phyloP scores from a whole-genome alignment of 2,888 invertebrate genomes.

The Philonicus albiceps region DNA sequence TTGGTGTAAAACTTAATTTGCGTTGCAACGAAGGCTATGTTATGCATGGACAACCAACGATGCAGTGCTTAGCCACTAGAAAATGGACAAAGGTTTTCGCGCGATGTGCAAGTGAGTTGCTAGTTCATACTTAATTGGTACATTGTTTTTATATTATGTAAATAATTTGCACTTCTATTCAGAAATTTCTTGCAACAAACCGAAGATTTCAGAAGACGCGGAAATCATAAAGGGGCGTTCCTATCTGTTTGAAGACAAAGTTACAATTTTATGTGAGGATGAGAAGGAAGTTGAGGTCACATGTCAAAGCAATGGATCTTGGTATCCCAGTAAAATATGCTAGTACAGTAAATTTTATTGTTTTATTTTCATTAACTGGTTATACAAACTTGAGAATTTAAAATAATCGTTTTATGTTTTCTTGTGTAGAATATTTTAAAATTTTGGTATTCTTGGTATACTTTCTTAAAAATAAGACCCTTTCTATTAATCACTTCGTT shows the following conservation, averaged over 20 bases:
- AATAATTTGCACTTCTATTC: conserved; percentile 40
- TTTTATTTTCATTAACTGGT: background rate
- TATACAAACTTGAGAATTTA: too few species aligned
- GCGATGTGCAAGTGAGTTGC: conserved; percentile 64
- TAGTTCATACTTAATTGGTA: background rate
- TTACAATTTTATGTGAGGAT: conserved; percentile 56
- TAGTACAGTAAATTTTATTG: background rate
- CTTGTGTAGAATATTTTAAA: too few species aligned
- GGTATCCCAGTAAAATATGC: conserved; percentile 48
- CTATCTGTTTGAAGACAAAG: conserved; percentile 64
- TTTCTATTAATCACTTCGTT: too few species aligned
- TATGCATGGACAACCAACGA: conserved; percentile 62
- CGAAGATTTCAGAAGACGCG: conserved; percentile 60
- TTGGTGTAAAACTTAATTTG: conserved; percentile 63
- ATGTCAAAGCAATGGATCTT: conserved; percentile 59
- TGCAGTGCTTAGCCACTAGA: conserved; percentile 64
- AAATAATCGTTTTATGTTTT: too few species aligned
- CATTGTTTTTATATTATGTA: background rate
- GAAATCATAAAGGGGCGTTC: conserved; percentile 63
- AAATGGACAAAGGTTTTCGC: conserved; percentile 66
- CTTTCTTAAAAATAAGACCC: too few species aligned
- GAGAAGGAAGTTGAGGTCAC: conserved; percentile 46
- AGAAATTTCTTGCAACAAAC: conserved; percentile 67
- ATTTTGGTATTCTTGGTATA: too few species aligned
- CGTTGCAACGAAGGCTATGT: conserved; percentile 64